phyloP scores from a whole-genome alignment of 2,113 vertebrate species.

The Platycercus adscitus region DNA sequence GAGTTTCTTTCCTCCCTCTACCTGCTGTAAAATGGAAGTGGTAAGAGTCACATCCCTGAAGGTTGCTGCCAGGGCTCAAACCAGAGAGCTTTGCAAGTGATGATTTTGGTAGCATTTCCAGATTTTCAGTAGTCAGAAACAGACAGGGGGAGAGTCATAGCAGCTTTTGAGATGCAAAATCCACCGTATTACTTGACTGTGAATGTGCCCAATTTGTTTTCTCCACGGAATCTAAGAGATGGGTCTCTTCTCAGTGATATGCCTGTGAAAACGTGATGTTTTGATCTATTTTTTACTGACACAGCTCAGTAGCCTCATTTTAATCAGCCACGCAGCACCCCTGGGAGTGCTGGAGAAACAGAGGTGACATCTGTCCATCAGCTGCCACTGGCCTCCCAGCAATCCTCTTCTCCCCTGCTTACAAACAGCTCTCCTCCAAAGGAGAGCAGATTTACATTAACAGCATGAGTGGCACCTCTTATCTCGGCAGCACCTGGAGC shows the following conservation, averaged over 20 bases:
- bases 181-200: neutral
- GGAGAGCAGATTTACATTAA: neutral
- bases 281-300: neutral
- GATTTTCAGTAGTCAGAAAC: neutral
- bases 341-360: neutral
- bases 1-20: neutral
- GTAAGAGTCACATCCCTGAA: neutral
- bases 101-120: neutral
- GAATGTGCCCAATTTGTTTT: neutral
- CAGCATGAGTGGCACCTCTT: neutral
- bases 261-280: rapidly evolving
- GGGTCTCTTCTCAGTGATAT: neutral
- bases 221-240: neutral
- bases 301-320: neutral
- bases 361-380: neutral
- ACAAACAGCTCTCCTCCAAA: neutral
- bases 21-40: neutral
- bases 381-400: neutral
- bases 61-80: neutral
- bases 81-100: neutral
- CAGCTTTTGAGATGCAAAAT: neutral
- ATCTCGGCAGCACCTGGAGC: neutral
- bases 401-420: neutral
- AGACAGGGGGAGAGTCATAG: neutral
- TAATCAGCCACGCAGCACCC: neutral